Conservation (phyloP, 2,888 invertebrate species). For the Achlya flavicornis region DNA sequence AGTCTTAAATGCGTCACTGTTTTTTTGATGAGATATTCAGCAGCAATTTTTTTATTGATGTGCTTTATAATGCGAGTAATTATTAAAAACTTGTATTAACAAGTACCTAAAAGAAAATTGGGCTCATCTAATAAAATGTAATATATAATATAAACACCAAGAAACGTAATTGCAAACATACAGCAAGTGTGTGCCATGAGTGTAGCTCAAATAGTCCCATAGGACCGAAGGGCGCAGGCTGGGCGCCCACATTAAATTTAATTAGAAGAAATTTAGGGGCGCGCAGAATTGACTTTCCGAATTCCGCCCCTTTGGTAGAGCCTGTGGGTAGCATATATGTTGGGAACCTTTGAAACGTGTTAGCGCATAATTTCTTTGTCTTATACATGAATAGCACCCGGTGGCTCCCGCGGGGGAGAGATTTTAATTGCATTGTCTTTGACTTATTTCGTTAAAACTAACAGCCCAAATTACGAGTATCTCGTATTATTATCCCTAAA, state of each 20-base stretch:
- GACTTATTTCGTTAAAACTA: not conserved
- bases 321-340: constrained; percentile 5
- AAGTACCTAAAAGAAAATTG: not conserved
- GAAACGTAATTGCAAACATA: constrained; percentile 2
- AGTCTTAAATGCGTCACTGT: no score
- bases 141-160: not conserved
- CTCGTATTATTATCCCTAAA: no score
- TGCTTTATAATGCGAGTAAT: no score
- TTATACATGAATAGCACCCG: not conserved
- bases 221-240: constrained; percentile 4
- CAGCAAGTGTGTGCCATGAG: constrained; percentile 1
- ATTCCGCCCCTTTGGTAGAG: constrained; percentile 23
- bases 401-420: not conserved
- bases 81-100: not conserved
- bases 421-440: not conserved
- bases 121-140: not conserved
- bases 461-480: not conserved
- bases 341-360: constrained; percentile 9
- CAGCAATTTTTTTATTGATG: no score
- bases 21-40: no score
- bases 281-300: constrained; percentile 35
- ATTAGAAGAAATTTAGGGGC: constrained; percentile 38
- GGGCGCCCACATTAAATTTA: constrained; percentile 30
- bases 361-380: constrained; percentile 9
- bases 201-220: constrained; percentile 8